A percentile compares a stretch with the other conserved stretches of the same genome.
Evolutionary conservation across 2,888 invertebrate species (phyloP).

Genomic region (Pelosia muscerda): DNA sequence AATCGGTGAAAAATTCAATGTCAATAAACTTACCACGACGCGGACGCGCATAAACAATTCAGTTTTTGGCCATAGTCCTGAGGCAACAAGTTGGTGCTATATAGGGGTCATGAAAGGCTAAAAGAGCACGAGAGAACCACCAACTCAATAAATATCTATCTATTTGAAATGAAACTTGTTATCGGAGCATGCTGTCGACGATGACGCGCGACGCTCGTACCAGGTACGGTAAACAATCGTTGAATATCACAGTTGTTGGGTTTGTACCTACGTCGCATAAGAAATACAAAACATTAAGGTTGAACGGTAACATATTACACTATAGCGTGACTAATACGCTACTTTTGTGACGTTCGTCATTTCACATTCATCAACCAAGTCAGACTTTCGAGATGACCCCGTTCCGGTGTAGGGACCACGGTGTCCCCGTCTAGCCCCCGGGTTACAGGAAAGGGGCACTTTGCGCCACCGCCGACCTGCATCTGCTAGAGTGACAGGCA

Average conservation of each 20-base stretch:
- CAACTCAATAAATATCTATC: slow-evolving; percentile 7
- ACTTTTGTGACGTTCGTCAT: not conserved
- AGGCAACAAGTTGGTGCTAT: no score
- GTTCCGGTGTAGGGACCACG: no score
- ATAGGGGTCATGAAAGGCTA: no score
- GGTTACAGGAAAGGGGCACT: no score
- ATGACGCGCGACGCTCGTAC: slow-evolving; percentile 44
- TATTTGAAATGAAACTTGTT: slow-evolving; percentile 25
- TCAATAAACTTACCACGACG: no score
- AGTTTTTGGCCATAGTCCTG: no score
- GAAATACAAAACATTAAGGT: slow-evolving; percentile 9
- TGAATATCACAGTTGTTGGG: not conserved
- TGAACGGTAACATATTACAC: slow-evolving; percentile 5
- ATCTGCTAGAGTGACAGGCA: no score
- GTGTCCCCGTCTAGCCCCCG: no score
- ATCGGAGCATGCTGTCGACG: slow-evolving; percentile 19
- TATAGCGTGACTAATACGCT: slow-evolving; percentile 3
- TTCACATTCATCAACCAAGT: not conserved
- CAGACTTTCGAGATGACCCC: no score
- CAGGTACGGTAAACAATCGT: slow-evolving; percentile 48
- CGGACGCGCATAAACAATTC: no score
- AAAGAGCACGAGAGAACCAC: not conserved
- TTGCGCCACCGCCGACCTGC: no score
- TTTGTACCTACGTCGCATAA: not conserved
- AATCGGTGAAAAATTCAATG: no score